phyloP scores from a whole-genome alignment of 2,113 vertebrate genomes.

The Halcyon malimbica region DNA sequence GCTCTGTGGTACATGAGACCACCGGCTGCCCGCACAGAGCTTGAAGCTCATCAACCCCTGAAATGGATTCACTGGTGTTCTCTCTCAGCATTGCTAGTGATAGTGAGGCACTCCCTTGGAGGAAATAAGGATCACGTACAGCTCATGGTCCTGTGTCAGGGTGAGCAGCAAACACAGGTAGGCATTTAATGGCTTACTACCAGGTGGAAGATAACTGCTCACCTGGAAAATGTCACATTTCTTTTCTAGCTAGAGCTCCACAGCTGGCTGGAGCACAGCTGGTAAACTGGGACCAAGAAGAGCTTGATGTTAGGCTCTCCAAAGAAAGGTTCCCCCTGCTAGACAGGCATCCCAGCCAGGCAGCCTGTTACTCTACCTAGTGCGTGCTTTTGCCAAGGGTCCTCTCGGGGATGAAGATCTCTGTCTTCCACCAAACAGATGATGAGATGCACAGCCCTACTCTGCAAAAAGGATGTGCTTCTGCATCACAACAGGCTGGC shows the following conservation, averaged over 20 bases:
- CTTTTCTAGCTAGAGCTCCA: neutral
- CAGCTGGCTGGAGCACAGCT: neutral
- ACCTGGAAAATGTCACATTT: neutral
- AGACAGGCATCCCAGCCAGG: neutral
- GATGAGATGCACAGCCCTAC: neutral
- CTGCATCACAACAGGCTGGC: neutral
- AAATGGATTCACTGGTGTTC: neutral
- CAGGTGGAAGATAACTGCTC: neutral
- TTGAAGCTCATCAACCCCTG: neutral
- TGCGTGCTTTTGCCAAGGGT: neutral
- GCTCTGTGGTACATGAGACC: accelerated
- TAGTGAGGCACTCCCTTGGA: neutral
- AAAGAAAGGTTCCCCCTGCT: neutral
- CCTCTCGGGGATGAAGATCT: neutral
- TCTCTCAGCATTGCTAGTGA: neutral
- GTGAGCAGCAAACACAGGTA: neutral
- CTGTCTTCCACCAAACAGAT: neutral
- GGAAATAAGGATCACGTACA: neutral
- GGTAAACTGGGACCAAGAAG: too few species aligned
- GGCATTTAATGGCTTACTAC: neutral
- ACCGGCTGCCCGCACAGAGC: neutral
- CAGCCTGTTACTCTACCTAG: neutral
- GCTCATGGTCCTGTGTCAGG: neutral
- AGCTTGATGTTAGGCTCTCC: neutral
- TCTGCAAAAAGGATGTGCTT: neutral